Evolutionary conservation across 2,113 vertebrate genomes (phyloP).

Genomic region (Pachycephala philippinensis): DNA sequence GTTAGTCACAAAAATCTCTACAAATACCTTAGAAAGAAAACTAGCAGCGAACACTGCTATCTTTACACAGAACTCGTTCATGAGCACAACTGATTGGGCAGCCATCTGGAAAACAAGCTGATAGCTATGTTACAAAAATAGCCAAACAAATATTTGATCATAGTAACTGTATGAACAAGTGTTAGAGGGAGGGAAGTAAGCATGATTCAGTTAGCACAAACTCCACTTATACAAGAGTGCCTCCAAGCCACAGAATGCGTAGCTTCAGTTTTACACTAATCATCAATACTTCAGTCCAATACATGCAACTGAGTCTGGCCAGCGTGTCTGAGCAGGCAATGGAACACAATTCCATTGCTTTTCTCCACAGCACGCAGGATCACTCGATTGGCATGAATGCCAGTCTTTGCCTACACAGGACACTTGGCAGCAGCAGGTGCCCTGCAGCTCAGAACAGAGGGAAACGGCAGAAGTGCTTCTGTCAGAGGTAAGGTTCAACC

Average conservation of each 20-base stretch:
- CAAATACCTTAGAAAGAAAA: neutral
- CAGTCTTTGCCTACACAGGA: neutral
- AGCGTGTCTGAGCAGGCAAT: neutral
- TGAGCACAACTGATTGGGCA: constrained; percentile 3
- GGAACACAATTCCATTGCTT: neutral
- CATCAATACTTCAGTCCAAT: neutral
- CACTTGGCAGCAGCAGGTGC: neutral
- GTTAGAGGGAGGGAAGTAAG: neutral
- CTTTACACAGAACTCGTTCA: neutral
- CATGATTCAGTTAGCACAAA: neutral
- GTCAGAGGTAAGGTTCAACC: neutral
- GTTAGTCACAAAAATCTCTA: constrained; percentile 2
- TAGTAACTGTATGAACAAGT: neutral
- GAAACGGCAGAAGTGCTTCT: neutral
- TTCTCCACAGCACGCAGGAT: neutral
- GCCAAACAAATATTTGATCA: neutral
- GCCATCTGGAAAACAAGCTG: constrained; percentile 16
- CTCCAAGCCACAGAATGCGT: neutral
- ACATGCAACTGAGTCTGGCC: neutral
- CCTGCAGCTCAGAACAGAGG: neutral
- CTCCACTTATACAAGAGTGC: neutral
- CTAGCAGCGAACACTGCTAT: neutral
- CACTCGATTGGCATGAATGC: rapidly evolving
- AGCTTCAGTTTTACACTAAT: neutral
- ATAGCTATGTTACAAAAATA: neutral